Evolutionary conservation across 2,113 vertebrate species (phyloP), one percentile per base, ranked within the genome.

Genomic region (Gymnocephalus cernua): DNA sequence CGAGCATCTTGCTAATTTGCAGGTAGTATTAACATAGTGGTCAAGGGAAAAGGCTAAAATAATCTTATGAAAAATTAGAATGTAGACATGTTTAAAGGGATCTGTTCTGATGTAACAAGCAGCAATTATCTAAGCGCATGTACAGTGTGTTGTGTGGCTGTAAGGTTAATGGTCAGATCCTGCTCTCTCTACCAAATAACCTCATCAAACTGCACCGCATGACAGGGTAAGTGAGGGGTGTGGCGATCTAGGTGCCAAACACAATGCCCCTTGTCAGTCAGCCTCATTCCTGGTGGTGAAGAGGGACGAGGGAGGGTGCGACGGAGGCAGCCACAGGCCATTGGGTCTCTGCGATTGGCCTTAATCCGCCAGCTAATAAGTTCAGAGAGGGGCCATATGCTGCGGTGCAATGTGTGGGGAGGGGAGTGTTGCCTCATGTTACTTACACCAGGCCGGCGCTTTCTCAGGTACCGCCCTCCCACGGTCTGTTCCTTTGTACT

Each of bases 351-450:
- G 94, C 91, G 94, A 94, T 96, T 97, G 96, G 96, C 95, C 95
- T 97, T 99, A 98, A 98, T 98, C 97, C 94, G 38, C 92, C 93
- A 95, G 95, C 96, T 97, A 97, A 97, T 97, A 97, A 97, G 94
- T 97, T 98, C 97, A 97, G 96, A 97, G 96, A 96, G 95, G 96
- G 96, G 97, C 97, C 97, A 97, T 97, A 97, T 97, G 96, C 96
- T 70, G 94, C 93, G 71, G 94, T 95, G 95, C 95, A 93, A 95
- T 96, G 96, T 93, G 94, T 89, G 92, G 95, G 94, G 95, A 95
- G 96, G 94, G 94, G 93, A 92, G 92, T 92, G 93, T 93, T 93
- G 93, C 94, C 94, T 96, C 96, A 96, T 93, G 93, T 95, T 96
- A 97, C 97, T 97, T 98, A 97, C 96, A 97, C 95, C 97, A 95